Conservation (phyloP, 2,888 invertebrate genomes). For the Chymomyza caudatula region DNA sequence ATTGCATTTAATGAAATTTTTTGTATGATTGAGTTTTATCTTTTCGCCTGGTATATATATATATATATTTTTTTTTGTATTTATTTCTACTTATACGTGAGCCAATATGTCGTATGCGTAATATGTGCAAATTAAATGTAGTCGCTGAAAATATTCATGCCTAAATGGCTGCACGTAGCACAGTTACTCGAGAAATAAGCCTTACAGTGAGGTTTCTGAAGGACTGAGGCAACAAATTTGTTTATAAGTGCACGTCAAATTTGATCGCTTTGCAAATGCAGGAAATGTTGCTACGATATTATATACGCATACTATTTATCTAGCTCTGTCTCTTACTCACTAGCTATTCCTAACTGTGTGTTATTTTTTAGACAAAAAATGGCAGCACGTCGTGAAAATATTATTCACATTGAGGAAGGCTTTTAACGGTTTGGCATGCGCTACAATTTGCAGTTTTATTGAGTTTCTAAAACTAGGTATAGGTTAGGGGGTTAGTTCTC, state of each 20-base stretch:
- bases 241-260: slow-evolving; percentile 62
- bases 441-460: slow-evolving; percentile 23
- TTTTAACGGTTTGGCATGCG: slow-evolving; percentile 44
- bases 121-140: slow-evolving; percentile 57
- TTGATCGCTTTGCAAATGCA: slow-evolving; percentile 57
- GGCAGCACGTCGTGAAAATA: slow-evolving; percentile 62
- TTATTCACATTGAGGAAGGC: slow-evolving; percentile 62
- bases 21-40: slow-evolving; percentile 40
- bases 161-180: slow-evolving; percentile 53
- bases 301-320: slow-evolving; percentile 44
- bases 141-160: slow-evolving; percentile 50
- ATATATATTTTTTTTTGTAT: background rate
- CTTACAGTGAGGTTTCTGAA: background rate
- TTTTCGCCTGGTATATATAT: background rate
- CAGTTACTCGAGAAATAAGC: background rate
- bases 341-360: slow-evolving; percentile 13
- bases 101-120: slow-evolving; percentile 38
- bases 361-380: slow-evolving; percentile 64
- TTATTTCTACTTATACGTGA: background rate
- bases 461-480: background rate
- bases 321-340: background rate
- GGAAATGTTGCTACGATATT: slow-evolving; percentile 19
- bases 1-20: slow-evolving; percentile 52
- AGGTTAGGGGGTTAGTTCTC: background rate
- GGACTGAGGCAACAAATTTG: slow-evolving; percentile 43